Base-by-base conservation (phyloP, 1,140 invertebrate species). In the Drosophila willistoni region DNA sequence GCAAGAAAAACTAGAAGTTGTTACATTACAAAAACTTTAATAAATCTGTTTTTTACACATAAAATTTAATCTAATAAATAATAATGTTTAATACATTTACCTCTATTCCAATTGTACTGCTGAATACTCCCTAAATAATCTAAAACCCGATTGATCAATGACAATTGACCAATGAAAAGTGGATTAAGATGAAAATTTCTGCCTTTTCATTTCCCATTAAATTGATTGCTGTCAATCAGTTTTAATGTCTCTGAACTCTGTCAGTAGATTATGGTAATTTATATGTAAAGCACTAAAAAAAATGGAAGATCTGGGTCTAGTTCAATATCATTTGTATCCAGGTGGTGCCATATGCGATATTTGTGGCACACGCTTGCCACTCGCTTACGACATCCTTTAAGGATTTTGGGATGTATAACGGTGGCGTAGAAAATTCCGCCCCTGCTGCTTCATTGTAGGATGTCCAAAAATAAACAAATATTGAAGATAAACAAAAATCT, bases 281-380 rank as follows among this genome's bases (percentile, higher is more conserved):
- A 47, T 47, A 5, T 3, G 9, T 1, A 51, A 9, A 5, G 7
- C n/a, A 51, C 19, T 39, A 39, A 12, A 39, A 39, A 39, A 39
- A 39, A 39, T 12, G 12, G 0, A 13, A 39, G 36, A 51, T 51
- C 17, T 51, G 17, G 44, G 17, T 51, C 44, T 22, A 51, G 44
- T 51, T 51, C 19, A 51, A 51, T 51, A 51, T 22, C 44, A 51
- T 22, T 13, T 13, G 2, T n/a, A 55, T 47, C 66, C 73, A 77
- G 73, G 66, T 77, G 74, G 61, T 67, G 33, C 74, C 74, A 78
- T 55, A 34, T 5, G 44, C 66, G 61, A 61, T 57, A 13, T 29
- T 56, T 33, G 25, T 59, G 34, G 44, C 63, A 75, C 75, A 77
- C 73, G 73, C 73, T 68, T 68, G 64, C 47, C 70, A 70, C 57